phyloP scores from a whole-genome alignment of 2,113 vertebrate species.

The Platichthys stellatus region DNA sequence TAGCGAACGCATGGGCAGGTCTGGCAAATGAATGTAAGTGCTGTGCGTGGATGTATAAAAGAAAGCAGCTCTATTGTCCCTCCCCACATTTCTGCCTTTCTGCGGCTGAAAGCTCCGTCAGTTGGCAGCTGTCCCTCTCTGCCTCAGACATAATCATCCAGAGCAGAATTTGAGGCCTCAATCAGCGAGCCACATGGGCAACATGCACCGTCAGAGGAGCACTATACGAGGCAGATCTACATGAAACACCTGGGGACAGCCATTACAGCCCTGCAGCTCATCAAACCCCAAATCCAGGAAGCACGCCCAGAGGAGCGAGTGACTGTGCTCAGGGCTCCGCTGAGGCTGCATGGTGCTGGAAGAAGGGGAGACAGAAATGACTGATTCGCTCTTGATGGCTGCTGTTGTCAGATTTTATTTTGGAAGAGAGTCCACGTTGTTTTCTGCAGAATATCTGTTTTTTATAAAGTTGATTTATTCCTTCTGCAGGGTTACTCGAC shows the following conservation, averaged over 20 bases:
- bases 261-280: slow-evolving; percentile 42
- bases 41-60: not conserved
- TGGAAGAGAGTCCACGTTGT: not conserved
- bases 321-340: not conserved
- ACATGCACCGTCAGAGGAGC: slow-evolving; percentile 32
- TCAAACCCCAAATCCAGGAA: slow-evolving; percentile 33
- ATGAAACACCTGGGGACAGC: slow-evolving; percentile 63
- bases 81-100: slow-evolving; percentile 54
- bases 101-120: slow-evolving; percentile 46
- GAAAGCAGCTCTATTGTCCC: slow-evolving; percentile 43
- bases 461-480: not conserved
- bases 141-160: slow-evolving; percentile 55
- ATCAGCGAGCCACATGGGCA: slow-evolving; percentile 44
- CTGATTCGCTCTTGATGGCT: slow-evolving; percentile 11
- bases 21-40: not conserved
- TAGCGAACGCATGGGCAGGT: not conserved
- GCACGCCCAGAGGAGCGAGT: slow-evolving; percentile 24
- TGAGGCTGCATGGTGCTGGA: slow-evolving; percentile 31
- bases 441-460: not conserved
- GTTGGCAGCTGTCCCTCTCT: slow-evolving; percentile 64
- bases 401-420: slow-evolving; percentile 15
- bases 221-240: slow-evolving; percentile 50
- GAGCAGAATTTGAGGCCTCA: slow-evolving; percentile 55
- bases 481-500: too few species aligned
- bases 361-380: not conserved